Evolutionary conservation across 1,140 invertebrate genomes (phyloP).

Genomic region (Drosophila mayri): DNA sequence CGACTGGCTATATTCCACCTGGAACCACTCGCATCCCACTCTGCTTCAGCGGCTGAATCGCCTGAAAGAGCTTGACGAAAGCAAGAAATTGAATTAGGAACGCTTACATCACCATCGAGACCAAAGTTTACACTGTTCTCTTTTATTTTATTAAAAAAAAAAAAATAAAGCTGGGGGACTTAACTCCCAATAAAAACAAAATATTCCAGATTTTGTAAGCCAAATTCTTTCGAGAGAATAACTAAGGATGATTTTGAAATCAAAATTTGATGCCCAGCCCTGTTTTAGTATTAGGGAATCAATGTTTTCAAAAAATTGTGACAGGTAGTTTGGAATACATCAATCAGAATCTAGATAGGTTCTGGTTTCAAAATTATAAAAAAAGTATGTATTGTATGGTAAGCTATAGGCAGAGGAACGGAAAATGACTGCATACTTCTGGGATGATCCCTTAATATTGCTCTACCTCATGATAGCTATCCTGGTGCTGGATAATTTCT

Average conservation of each 20-base stretch:
- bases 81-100: slow-evolving; percentile 58
- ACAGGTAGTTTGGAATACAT: slow-evolving; percentile 23
- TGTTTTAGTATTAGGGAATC: not conserved
- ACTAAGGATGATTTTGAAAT: not conserved
- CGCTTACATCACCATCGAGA: slow-evolving; percentile 26
- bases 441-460: slow-evolving; percentile 56
- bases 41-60: slow-evolving; percentile 94
- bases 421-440: slow-evolving; percentile 53
- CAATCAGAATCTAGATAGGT: slow-evolving; percentile 7
- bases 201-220: not conserved
- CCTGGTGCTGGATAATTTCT: slow-evolving; percentile 56
- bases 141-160: slow-evolving; percentile 34
- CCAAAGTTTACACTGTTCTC: slow-evolving; percentile 59
- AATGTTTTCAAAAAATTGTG: not conserved
- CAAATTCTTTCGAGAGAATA: not conserved
- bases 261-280: not conserved
- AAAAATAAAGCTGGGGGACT: slow-evolving; percentile 30
- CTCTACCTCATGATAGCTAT: slow-evolving; percentile 44
- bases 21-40: slow-evolving; percentile 98
- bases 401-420: slow-evolving; percentile 16
- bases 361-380: slow-evolving; percentile 47
- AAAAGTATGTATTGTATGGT: slow-evolving; percentile 51
- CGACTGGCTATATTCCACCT: slow-evolving; percentile 95
- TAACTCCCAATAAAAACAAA: slow-evolving; percentile 11
- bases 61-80: slow-evolving; percentile 66